phyloP scores from a whole-genome alignment of 2,797 vertebrate genomes.

The Phrynocephalus guinanensis region DNA sequence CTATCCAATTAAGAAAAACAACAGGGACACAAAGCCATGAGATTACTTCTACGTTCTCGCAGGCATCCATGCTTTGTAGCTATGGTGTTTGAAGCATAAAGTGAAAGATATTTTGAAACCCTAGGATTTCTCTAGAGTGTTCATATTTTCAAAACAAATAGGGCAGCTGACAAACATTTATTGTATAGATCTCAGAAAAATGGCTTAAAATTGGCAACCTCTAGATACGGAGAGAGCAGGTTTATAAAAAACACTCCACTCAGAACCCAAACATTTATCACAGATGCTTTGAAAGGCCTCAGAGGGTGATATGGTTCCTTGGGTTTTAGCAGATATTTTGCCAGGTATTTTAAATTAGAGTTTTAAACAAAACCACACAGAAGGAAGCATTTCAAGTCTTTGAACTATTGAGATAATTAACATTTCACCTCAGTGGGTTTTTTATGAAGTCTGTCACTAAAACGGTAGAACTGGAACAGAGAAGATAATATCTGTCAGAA shows the following conservation, averaged over 20 bases:
- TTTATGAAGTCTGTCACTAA: not conserved
- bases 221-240: constrained; percentile 43
- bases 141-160: constrained; percentile 67
- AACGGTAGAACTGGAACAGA: not conserved
- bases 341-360: not conserved
- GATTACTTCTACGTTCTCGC: constrained; percentile 20
- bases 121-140: constrained; percentile 55
- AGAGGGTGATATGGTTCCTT: not conserved
- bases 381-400: constrained; percentile 19
- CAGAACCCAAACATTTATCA: constrained; percentile 35
- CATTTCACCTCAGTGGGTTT: constrained; percentile 4
- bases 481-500: not conserved
- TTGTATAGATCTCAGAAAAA: constrained; percentile 50
- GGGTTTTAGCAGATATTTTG: constrained; percentile 5
- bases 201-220: constrained; percentile 53
- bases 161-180: constrained; percentile 58
- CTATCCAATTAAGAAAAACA: constrained; percentile 11
- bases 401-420: constrained; percentile 25
- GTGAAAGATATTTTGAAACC: constrained; percentile 54
- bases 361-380: not conserved
- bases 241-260: constrained; percentile 37
- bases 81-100: constrained; percentile 43
- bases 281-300: constrained; percentile 28
- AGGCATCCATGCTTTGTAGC: constrained; percentile 30
- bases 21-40: constrained; percentile 33